Conservation (phyloP, 2,888 invertebrate species). For the Laothoe populi region DNA sequence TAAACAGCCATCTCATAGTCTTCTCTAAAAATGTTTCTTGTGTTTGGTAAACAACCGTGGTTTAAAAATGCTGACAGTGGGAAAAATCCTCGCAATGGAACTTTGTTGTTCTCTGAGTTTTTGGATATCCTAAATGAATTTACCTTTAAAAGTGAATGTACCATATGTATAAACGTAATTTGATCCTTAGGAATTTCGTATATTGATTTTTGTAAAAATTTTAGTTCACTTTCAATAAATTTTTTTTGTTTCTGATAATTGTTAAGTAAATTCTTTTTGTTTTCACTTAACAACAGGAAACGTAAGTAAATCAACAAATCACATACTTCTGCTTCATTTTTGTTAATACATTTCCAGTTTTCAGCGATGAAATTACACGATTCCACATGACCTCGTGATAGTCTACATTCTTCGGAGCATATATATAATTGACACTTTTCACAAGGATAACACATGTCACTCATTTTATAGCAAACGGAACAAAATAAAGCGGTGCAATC, state of each 20-base stretch:
- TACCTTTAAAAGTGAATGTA: conserved; percentile 85
- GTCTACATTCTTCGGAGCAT: conserved; percentile 86
- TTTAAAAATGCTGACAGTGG: conserved; percentile 87
- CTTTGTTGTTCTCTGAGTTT: conserved; percentile 51
- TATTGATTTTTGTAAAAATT: conserved; percentile 64
- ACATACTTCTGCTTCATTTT: conserved; percentile 44
- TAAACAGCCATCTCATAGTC: conserved; percentile 83
- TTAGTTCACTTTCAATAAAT: conserved; percentile 81
- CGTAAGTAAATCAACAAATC: conserved; percentile 60
- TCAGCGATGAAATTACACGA: conserved; percentile 86
- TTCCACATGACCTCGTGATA: conserved; percentile 76
- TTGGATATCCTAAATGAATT: conserved; percentile 87
- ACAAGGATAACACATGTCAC: conserved; percentile 74
- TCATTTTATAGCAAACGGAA: conserved; percentile 84
- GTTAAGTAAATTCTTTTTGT: conserved; percentile 72
- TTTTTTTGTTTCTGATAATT: conserved; percentile 70
- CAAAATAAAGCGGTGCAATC: conserved; percentile 83
- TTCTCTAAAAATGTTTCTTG: conserved; percentile 84
- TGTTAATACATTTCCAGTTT: conserved; percentile 79
- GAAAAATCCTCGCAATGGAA: conserved; percentile 86
- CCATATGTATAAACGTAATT: conserved; percentile 76
- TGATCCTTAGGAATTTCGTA: conserved; percentile 78
- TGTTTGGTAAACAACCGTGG: conserved; percentile 89
- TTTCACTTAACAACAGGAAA: conserved; percentile 57
- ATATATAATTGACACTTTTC: conserved; percentile 87